These are phyloP conservation scores for Synergus itoensis DNA, from an alignment of 2,888 invertebrate species.

Conservation along the genomic window DNA sequence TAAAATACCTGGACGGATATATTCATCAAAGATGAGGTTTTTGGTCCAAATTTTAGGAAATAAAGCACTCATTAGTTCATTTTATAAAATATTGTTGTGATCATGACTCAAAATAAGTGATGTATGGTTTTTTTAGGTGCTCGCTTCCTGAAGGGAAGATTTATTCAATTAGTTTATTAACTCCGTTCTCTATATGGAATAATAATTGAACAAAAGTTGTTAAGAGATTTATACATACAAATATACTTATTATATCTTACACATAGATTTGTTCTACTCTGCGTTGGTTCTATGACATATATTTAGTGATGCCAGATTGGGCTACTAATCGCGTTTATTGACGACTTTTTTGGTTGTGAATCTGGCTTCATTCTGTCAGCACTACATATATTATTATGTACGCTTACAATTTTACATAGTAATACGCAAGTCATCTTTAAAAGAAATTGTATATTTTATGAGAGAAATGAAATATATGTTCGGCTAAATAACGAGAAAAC, in stretches of 20 bases:
- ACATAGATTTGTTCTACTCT: slow-evolving; percentile 22
- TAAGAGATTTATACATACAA: slow-evolving; percentile 27
- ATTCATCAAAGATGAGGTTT: background rate
- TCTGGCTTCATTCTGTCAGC: too few species aligned
- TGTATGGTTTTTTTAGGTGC: slow-evolving; percentile 7
- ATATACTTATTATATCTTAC: slow-evolving; percentile 15
- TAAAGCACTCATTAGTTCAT: background rate
- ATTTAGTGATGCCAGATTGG: background rate
- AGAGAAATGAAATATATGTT: slow-evolving; percentile 26
- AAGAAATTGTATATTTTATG: slow-evolving; percentile 28
- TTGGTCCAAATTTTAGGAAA: background rate
- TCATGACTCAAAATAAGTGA: background rate
- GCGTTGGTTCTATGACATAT: slow-evolving; percentile 25
- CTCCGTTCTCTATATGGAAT: background rate
- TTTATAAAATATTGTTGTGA: background rate
- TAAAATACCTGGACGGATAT: background rate
- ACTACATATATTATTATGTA: slow-evolving; percentile 19
- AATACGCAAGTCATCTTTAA: slow-evolving; percentile 24
- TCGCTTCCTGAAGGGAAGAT: background rate
- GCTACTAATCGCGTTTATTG: too few species aligned
- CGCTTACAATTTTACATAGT: slow-evolving; percentile 20
- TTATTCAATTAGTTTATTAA: background rate
- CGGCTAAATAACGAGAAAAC: slow-evolving; percentile 16
- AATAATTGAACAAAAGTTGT: slow-evolving; percentile 32
- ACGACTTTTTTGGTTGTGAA: too few species aligned